Evolutionary conservation across 2,113 vertebrate species (phyloP).

Genomic region (Raja brachyura): DNA sequence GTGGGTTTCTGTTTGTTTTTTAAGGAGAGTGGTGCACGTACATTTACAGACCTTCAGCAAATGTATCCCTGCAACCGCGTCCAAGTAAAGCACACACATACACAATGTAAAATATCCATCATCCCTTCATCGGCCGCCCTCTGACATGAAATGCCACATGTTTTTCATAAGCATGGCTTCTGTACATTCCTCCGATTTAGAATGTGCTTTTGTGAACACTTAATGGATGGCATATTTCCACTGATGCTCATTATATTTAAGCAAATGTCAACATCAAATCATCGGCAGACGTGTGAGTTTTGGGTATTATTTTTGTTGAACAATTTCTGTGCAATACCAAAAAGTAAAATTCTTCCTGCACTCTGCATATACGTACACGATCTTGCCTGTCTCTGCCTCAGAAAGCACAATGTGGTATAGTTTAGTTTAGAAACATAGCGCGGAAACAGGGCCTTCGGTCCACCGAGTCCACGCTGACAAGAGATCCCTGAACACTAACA

Average conservation of each 20-base stretch:
- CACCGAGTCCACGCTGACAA: no score
- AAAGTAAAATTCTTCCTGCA: background rate
- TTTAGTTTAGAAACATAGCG: no score
- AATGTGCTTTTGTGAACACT: conserved; percentile 16
- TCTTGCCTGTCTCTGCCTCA: background rate
- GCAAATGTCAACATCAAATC: background rate
- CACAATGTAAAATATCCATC: conserved; percentile 8
- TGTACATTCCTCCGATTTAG: background rate
- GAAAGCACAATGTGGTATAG: background rate
- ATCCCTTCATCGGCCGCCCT: background rate
- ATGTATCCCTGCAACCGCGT: background rate
- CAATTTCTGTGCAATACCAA: background rate
- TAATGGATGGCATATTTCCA: background rate
- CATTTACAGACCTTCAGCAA: background rate
- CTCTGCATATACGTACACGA: background rate
- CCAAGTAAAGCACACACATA: conserved; percentile 9
- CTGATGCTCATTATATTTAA: background rate
- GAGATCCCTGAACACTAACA: no score
- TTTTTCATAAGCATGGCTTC: conserved; percentile 14
- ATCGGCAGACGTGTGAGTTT: background rate
- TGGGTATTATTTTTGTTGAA: background rate
- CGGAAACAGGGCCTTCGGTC: no score
- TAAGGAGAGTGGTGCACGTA: background rate
- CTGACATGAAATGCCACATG: background rate
- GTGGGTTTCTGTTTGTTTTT: conserved; percentile 39